Evolutionary conservation across 2,888 invertebrate genomes (phyloP).

Genomic region (Calliopum simillimum): DNA sequence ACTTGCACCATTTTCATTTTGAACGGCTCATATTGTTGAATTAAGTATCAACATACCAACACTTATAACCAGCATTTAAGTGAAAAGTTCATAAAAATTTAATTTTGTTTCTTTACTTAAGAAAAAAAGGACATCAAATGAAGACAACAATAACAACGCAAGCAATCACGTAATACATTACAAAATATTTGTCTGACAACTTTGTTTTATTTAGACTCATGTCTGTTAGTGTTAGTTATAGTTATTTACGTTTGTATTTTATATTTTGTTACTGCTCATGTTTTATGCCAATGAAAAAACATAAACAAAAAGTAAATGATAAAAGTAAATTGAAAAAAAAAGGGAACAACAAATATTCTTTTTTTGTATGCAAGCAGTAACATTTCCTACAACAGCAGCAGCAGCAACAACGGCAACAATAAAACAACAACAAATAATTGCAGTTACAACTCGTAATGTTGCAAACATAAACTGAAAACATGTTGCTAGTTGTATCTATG

Average conservation of each 20-base stretch:
- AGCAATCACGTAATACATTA: slow-evolving; percentile 31
- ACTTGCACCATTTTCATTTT: too few species aligned
- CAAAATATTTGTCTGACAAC: slow-evolving; percentile 17
- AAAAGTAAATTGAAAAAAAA: background rate
- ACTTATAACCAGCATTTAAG: too few species aligned
- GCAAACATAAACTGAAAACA: slow-evolving; percentile 16
- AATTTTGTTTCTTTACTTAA: too few species aligned
- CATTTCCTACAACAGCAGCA: slow-evolving; percentile 8
- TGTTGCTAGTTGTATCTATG: background rate
- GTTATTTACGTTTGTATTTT: background rate
- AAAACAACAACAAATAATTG: slow-evolving; percentile 5
- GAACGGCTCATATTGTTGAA: too few species aligned
- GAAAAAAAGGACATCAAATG: slow-evolving; percentile 4
- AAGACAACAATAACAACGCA: background rate
- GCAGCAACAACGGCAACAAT: slow-evolving; percentile 11
- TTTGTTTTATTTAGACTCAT: background rate
- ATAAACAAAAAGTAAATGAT: background rate
- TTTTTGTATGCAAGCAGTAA: slow-evolving; percentile 1
- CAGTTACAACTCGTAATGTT: background rate
- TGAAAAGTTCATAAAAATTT: too few species aligned
- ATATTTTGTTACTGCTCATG: background rate
- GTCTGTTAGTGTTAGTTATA: background rate
- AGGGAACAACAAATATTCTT: background rate
- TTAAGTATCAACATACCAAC: too few species aligned
- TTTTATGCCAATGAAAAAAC: background rate